Base-by-base conservation (phyloP, 1,140 invertebrate genomes). In the Tetraneura akinire region DNA sequence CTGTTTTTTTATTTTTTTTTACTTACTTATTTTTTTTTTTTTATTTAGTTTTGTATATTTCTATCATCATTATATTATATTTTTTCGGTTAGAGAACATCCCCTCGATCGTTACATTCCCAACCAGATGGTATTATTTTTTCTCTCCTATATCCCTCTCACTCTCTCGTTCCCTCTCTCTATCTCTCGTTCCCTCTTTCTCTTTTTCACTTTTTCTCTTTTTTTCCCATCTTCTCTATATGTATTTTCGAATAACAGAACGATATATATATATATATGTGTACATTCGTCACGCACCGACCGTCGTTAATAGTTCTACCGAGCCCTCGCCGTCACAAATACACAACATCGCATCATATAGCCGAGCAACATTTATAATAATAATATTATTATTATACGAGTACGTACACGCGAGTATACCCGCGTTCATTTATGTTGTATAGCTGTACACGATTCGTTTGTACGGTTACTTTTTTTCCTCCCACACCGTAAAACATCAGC, bases 241-340 rank as follows among this genome's bases (percentile, higher is more conserved):
- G n/a, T n/a, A 47, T 68, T 68, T 68, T 68, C 66, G 14, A 68
- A 47, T 47, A 37, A 8, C n/a, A n/a, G n/a, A n/a, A n/a, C n/a
- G 32, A 4, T 37, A 37, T 37, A 37, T 3, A 4, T 37, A 37
- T 37, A 37, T 3, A 4, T 37, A 37, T 3, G 32, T 3, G 32
- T 37, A 37, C 32, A 68, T 68, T 68, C 66, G 66, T 68, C 66
- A 68, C 66, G 66, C 66, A 68, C 66, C 66, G 66, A 68, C 66
- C 66, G 66, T 68, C 14, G 32, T 68, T 68, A 68, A 68, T 68
- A 68, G n/a, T n/a, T n/a, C n/a, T n/a, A n/a, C n/a, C n/a, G n/a
- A n/a, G 66, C 66, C 37, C 64, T 68, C 64, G 42, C 64, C 64
- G 45, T 68, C 32, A 8, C 8, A n/a, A n/a, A n/a, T n/a, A n/a